Base-by-base conservation (phyloP, 2,888 invertebrate genomes). In the Pomacea canaliculata region DNA sequence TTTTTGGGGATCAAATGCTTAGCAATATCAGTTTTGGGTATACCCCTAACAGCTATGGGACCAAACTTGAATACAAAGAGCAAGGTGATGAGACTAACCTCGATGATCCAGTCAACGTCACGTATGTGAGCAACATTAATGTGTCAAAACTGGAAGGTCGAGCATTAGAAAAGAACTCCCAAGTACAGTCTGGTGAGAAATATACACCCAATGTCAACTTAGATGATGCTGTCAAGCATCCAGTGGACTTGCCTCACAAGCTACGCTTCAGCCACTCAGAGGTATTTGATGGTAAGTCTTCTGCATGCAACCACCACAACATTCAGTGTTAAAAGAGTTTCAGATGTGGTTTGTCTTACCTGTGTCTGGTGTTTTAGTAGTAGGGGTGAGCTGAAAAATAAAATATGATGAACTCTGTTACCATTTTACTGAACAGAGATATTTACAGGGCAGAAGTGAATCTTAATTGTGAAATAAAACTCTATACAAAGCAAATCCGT, bases 221-320 rank as follows among this genome's bases (percentile, higher is more conserved):
- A 77, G 95, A 96, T 83, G 92, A 94, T 81, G 93, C 93, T 85
- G 92, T 94, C 59, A 91, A 92, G 63, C 94, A 94, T 83, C 95
- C 95, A 63, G 94, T 94, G 90, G 95, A 94, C 89, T 94, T 96
- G 78, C 95, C 96, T 7, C 95, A 96, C 89, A 96, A 96, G 91
- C 93, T 96, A 85, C 95, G 96, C 92, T 96, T 96, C 91, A 94
- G 94, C 87, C 93, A 95, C 80, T 95, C 95, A 91, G 96, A 97
- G 91, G 96, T 96, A 91, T 97, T 97, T 92, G 96, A 97, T 94
- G 97, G 97, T 96, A 92, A 92, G 92, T 89, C 16, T 9, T 16
- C 16, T 37, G 37, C 37, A 37, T 37, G 37, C 37, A 37, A 37
- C 37, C 3, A 37, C 37, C 37, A 37, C 5, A 37, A 37, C 37